Evolutionary conservation across 2,113 vertebrate species (phyloP).

Genomic region (Narcine bancroftii): DNA sequence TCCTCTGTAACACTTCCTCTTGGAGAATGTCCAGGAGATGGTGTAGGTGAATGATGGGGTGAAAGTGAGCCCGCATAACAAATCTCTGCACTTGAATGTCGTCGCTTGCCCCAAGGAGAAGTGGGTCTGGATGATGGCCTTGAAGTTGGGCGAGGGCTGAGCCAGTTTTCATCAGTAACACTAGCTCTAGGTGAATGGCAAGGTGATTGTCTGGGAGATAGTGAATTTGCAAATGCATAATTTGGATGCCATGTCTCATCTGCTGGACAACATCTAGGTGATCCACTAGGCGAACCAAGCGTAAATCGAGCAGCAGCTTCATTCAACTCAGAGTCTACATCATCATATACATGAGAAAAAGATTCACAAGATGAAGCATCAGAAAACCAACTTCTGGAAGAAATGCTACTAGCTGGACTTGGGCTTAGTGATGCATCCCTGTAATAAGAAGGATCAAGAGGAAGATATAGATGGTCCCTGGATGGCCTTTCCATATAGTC

Average conservation of each 20-base stretch:
- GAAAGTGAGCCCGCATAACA: slow-evolving; percentile 81
- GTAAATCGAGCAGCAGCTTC: slow-evolving; percentile 90
- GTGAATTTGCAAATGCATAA: slow-evolving; percentile 68
- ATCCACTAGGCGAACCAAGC: slow-evolving; percentile 82
- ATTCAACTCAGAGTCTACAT: slow-evolving; percentile 92
- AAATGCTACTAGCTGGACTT: slow-evolving; percentile 93
- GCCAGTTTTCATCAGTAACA: slow-evolving; percentile 95
- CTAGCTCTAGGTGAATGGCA: slow-evolving; percentile 94
- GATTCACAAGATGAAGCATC: slow-evolving; percentile 96
- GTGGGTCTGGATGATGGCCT: slow-evolving; percentile 88
- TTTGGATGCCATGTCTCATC: slow-evolving; percentile 77
- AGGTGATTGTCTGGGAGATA: slow-evolving; percentile 86
- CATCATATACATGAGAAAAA: slow-evolving; percentile 90
- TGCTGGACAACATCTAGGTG: slow-evolving; percentile 71
- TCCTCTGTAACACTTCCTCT: slow-evolving; percentile 92
- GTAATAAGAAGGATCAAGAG: slow-evolving; percentile 88
- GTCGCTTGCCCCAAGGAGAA: slow-evolving; percentile 89
- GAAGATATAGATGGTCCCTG: slow-evolving; percentile 92
- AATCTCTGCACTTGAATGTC: slow-evolving; percentile 94
- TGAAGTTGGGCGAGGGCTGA: slow-evolving; percentile 84
- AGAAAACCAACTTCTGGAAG: slow-evolving; percentile 93
- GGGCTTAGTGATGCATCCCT: slow-evolving; percentile 89
- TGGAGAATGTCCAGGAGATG: slow-evolving; percentile 88
- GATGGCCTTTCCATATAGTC: slow-evolving; percentile 86
- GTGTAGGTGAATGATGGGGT: slow-evolving; percentile 87